phyloP scores from a whole-genome alignment of 2,113 vertebrate species.

The Anoplopoma fimbria region DNA sequence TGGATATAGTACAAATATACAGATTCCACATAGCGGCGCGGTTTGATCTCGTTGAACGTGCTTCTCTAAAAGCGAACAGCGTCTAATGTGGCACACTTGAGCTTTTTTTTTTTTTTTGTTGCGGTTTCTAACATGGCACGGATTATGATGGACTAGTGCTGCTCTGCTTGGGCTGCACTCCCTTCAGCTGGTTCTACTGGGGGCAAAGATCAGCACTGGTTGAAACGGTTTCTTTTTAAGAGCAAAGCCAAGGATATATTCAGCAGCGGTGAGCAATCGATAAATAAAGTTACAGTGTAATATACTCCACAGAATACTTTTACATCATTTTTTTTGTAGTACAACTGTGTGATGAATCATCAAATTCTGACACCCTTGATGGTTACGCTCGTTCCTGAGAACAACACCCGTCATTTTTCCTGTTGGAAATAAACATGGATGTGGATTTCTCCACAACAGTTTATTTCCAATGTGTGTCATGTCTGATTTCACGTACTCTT shows the following conservation, averaged over 20 bases:
- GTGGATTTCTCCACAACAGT: background rate
- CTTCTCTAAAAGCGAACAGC: background rate
- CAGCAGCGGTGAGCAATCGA: slow-evolving; percentile 34
- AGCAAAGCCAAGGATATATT: slow-evolving; percentile 38
- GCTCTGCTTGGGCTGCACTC: slow-evolving; percentile 18
- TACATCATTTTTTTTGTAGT: slow-evolving; percentile 19
- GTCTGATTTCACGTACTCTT: slow-evolving; percentile 3
- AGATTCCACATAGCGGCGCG: slow-evolving; percentile 22
- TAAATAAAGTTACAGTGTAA: slow-evolving; percentile 24
- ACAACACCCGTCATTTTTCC: background rate
- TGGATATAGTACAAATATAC: slow-evolving; percentile 77
- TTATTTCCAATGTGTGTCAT: background rate
- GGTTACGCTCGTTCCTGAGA: background rate
- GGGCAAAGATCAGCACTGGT: slow-evolving; percentile 13
- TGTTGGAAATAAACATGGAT: background rate
- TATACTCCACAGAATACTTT: slow-evolving; percentile 32
- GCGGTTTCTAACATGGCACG: slow-evolving; percentile 46
- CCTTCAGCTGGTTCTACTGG: too few relatives aligned
- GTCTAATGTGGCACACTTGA: slow-evolving; percentile 17
- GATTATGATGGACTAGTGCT: slow-evolving; percentile 43
- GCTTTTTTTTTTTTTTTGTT: slow-evolving; percentile 24
- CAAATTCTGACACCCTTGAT: background rate
- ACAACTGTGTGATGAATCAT: background rate
- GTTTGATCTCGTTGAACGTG: background rate
- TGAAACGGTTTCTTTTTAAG: background rate